Percentiles rank a stretch among this genome's conserved stretches.
Conservation (phyloP, 92 coral and sea anemone genomes). For the Phymanthus crucifer region DNA sequence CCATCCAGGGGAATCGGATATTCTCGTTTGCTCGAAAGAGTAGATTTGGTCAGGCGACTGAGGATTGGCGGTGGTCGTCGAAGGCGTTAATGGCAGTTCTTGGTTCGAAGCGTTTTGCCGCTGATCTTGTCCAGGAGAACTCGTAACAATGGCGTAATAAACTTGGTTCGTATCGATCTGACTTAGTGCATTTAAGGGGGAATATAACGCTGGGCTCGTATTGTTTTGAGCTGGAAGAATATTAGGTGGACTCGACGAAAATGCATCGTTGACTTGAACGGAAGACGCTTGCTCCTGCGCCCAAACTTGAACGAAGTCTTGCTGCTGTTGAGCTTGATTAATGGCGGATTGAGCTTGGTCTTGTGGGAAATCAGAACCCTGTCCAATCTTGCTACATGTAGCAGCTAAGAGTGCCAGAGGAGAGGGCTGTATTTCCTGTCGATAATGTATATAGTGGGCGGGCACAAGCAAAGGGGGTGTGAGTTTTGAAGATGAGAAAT, state of each 20-base stretch:
- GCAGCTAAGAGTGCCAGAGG: conserved; percentile 99
- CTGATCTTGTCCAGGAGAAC: conserved; percentile 44
- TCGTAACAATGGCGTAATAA: conserved; percentile 74
- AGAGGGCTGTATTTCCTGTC: conserved; percentile 99
- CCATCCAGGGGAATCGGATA: conserved; percentile 70
- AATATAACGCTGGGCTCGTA: conserved; percentile 59
- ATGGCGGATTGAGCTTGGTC: conserved; percentile 68
- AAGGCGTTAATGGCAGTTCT: conserved; percentile 43
- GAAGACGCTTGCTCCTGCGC: conserved; percentile 60
- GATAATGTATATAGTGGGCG: conserved; percentile 98
- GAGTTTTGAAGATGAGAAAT: conserved; percentile 86
- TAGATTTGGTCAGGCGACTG: conserved; percentile 45
- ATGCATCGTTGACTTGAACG: conserved; percentile 57
- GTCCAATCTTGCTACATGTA: conserved; percentile 99
- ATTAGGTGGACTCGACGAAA: conserved; percentile 57
- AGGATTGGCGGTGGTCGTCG: conserved; percentile 30
- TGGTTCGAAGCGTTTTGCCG: conserved; percentile 48
- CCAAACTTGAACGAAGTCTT: conserved; percentile 85
- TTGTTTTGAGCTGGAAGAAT: conserved; percentile 62
- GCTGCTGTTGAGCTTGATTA: conserved; percentile 66
- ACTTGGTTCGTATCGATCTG: conserved; percentile 81
- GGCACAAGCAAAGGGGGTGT: conserved; percentile 99
- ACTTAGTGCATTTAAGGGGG: conserved; percentile 69
- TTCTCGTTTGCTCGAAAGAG: conserved; percentile 56
- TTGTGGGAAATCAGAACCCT: conserved; percentile 65